These are phyloP conservation scores for Bembecia ichneumoniformis DNA, from an alignment of 2,888 invertebrate genomes.

Conservation along the genomic window DNA sequence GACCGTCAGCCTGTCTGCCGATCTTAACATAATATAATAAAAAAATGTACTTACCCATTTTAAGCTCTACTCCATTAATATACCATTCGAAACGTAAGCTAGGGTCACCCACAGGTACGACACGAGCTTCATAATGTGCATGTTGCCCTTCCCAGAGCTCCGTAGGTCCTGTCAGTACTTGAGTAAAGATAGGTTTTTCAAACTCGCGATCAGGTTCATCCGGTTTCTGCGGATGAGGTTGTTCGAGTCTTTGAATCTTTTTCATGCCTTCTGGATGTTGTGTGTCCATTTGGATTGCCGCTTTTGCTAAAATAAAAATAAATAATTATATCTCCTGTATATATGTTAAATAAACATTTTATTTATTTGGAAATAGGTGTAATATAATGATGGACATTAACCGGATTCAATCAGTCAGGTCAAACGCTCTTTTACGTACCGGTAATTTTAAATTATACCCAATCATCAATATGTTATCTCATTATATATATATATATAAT, in stretches of 20 bases:
- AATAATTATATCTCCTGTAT: neutral
- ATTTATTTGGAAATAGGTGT: too few species aligned
- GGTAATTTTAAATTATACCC: too few species aligned
- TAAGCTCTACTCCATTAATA: slow-evolving; percentile 92
- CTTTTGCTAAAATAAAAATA: slow-evolving; percentile 74
- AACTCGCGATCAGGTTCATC: slow-evolving; percentile 86
- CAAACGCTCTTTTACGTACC: too few species aligned
- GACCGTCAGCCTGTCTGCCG: too few species aligned
- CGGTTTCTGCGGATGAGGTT: slow-evolving; percentile 76
- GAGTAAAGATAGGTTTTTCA: slow-evolving; percentile 94
- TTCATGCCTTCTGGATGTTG: slow-evolving; percentile 95
- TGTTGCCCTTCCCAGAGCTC: slow-evolving; percentile 93
- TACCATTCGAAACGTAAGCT: slow-evolving; percentile 95
- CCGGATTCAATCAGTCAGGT: too few species aligned
- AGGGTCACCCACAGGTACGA: slow-evolving; percentile 94
- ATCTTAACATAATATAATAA: too few species aligned
- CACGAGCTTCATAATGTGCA: slow-evolving; percentile 92
- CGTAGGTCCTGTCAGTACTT: slow-evolving; percentile 87
- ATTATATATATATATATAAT: too few species aligned
- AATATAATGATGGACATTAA: too few species aligned
- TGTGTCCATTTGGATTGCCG: slow-evolving; percentile 88
- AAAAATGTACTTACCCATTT: slow-evolving; percentile 84
- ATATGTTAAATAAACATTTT: too few species aligned
- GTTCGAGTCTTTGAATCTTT: slow-evolving; percentile 89
- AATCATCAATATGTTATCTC: too few species aligned